A percentile compares a stretch with the other conserved stretches of the same genome.
These are phyloP conservation scores for Semicossyphus pulcher DNA, from an alignment of 2,113 vertebrate genomes.

Conservation along the genomic window DNA sequence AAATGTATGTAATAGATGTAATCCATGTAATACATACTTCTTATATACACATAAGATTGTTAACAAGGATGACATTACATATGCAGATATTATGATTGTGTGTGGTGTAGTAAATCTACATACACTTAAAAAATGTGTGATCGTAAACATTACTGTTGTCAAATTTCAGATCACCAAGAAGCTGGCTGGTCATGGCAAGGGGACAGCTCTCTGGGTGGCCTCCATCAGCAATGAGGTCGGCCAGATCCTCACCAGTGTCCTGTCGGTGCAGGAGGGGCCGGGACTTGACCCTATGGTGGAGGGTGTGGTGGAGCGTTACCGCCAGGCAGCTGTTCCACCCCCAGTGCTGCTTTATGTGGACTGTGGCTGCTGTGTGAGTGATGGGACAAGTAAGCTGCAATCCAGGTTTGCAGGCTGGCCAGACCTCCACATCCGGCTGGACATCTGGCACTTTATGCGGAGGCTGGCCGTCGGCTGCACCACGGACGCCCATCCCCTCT, in stretches of 20 bases:
- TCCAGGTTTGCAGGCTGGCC: too few species aligned
- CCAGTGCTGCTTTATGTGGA: constrained; percentile 22
- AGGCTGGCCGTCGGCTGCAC: too few species aligned
- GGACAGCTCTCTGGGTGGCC: constrained; percentile 29
- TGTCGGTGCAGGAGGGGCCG: constrained; percentile 16
- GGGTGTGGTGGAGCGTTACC: constrained; percentile 11
- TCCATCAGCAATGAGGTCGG: constrained; percentile 25
- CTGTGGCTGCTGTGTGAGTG: not conserved
- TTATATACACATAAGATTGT: not conserved
- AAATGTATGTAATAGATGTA: too few species aligned
- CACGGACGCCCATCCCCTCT: too few species aligned
- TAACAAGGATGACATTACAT: not conserved
- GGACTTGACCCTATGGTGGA: constrained; percentile 14
- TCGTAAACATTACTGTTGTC: too few species aligned
- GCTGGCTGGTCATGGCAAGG: constrained; percentile 8
- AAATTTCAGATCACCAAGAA: constrained; percentile 40
- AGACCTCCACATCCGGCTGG: too few species aligned
- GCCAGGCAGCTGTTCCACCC: constrained; percentile 14
- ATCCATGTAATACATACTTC: too few species aligned
- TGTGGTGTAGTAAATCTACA: not conserved
- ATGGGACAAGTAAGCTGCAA: too few species aligned
- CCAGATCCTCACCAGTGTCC: constrained; percentile 29
- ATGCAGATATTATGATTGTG: not conserved
- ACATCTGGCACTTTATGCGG: too few species aligned
- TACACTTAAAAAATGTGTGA: not conserved